A percentile compares a stretch with the other conserved stretches of the same genome.
phyloP scores from a whole-genome alignment of 2,888 invertebrate species.

The Hipparchia semele region DNA sequence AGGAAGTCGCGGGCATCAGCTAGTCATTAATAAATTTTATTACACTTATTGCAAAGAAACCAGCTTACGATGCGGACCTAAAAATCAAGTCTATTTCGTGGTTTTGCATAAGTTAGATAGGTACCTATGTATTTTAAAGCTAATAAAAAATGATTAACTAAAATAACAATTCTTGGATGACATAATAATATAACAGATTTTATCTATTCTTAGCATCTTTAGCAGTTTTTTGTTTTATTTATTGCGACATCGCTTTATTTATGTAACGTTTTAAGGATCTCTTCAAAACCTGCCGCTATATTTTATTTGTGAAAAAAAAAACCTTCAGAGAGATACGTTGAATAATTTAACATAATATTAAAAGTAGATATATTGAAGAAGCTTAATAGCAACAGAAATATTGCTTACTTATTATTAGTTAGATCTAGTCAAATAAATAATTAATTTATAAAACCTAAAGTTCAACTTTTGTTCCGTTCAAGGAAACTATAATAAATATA shows the following conservation, averaged over 20 bases:
- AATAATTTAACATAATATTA: too few species aligned
- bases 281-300: conserved; percentile 11
- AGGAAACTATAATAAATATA: neutral
- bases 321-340: neutral
- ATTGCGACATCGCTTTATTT: conserved; percentile 11
- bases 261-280: conserved; percentile 9
- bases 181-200: neutral
- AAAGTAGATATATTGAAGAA: too few species aligned
- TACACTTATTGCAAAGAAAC: too few species aligned
- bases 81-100: too few species aligned
- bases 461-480: neutral
- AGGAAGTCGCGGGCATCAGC: neutral
- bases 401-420: neutral
- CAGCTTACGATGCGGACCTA: too few species aligned
- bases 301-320: neutral
- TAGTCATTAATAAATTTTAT: neutral
- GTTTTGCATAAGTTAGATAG: too few species aligned
- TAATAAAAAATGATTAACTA: neutral
- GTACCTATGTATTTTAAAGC: neutral
- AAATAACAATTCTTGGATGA: conserved; percentile 2
- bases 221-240: conserved; percentile 3
- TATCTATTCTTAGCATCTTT: conserved; percentile 2
- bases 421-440: neutral
- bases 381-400: neutral
- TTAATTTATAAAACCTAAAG: neutral